These are phyloP conservation scores for Lepilemur ruficaudatus DNA, from an alignment of 2,797 vertebrate genomes.

Conservation along the genomic window DNA sequence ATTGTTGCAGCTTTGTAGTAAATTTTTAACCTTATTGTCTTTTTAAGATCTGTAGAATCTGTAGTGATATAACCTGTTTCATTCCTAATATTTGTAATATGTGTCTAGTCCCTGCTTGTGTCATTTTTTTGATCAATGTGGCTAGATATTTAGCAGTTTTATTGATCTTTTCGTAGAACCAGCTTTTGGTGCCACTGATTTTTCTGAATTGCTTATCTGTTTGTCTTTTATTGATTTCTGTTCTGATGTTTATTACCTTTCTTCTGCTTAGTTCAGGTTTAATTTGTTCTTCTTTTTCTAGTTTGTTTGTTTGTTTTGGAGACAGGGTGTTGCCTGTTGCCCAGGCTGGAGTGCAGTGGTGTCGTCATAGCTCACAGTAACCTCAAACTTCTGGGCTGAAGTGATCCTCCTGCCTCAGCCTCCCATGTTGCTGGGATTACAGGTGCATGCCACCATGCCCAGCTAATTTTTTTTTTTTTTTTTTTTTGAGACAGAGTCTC, in stretches of 20 bases:
- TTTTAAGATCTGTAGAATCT: conserved; percentile 19
- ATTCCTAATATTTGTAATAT: conserved; percentile 18
- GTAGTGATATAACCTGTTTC: not conserved
- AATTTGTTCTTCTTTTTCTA: conserved; percentile 14
- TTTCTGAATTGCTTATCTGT: conserved; percentile 16
- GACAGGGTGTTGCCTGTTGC: not conserved
- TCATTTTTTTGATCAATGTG: conserved; percentile 14
- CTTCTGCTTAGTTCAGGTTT: not conserved
- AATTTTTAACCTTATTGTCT: not conserved
- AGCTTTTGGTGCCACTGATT: conserved; percentile 15
- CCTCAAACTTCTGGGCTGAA: not conserved
- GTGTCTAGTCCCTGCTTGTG: not conserved
- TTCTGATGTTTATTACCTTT: conserved; percentile 38
- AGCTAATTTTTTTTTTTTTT: too few relatives aligned
- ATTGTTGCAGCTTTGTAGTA: not conserved
- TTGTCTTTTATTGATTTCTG: conserved; percentile 54
- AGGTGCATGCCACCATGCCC: not conserved
- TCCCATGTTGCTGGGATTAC: not conserved
- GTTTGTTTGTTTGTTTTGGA: not conserved
- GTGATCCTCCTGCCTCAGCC: not conserved
- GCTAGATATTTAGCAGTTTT: conserved; percentile 34
- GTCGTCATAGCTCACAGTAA: not conserved
- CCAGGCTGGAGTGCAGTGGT: not conserved
- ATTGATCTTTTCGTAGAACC: conserved; percentile 34
- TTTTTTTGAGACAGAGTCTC: too few relatives aligned